phyloP scores from a whole-genome alignment of 2,797 vertebrate species.

The Natrix natrix region DNA sequence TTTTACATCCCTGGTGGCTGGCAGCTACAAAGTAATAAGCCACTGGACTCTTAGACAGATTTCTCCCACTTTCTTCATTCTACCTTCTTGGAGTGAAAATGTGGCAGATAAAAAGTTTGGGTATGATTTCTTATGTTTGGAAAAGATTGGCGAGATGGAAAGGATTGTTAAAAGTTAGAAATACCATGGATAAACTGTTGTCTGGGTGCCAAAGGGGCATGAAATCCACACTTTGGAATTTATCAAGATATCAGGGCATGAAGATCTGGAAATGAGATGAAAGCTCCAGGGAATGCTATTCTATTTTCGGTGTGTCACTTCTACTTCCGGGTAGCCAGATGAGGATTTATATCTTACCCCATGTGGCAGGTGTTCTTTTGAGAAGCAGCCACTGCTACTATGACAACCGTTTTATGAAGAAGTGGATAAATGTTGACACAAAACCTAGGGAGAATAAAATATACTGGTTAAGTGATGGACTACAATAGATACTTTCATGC shows the following conservation, averaged over 20 bases:
- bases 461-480: neutral
- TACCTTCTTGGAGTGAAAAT: conserved; percentile 35
- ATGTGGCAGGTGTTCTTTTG: conserved; percentile 34
- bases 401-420: conserved; percentile 24
- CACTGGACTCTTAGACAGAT: neutral
- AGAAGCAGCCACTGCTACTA: conserved; percentile 23
- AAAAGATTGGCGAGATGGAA: conserved; percentile 41
- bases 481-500: neutral
- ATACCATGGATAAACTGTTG: conserved; percentile 48
- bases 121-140: conserved; percentile 16
- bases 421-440: conserved; percentile 21
- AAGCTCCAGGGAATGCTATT: conserved; percentile 39
- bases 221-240: conserved; percentile 49
- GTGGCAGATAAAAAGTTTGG: conserved; percentile 40
- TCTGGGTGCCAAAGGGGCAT: conserved; percentile 32
- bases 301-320: conserved; percentile 17
- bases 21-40: neutral
- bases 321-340: conserved; percentile 22
- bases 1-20: neutral
- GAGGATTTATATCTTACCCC: conserved; percentile 18
- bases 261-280: conserved; percentile 34
- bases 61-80: neutral
- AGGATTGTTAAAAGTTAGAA: conserved; percentile 48
- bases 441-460: conserved; percentile 37
- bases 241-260: conserved; percentile 26